These are phyloP conservation scores for Enteromius treurensis DNA, from an alignment of 2,797 vertebrate species.

Conservation along the genomic window DNA sequence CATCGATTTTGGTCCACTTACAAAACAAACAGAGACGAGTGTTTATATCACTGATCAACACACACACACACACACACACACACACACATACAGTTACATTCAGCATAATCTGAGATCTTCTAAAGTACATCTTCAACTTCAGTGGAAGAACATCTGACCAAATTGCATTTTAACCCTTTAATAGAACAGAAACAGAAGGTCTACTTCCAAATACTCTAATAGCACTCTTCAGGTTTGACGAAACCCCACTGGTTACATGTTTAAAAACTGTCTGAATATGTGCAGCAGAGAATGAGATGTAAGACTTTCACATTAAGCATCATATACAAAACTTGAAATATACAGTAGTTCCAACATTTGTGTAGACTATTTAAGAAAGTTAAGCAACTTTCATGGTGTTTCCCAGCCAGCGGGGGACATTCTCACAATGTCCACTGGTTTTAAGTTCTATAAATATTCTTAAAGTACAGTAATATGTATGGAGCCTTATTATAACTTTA, in stretches of 20 bases:
- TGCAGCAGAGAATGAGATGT: neutral
- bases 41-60: slow-evolving; percentile 40
- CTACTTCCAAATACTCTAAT: neutral
- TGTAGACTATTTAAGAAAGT: neutral
- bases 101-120: neutral
- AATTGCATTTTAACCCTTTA: neutral
- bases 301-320: neutral
- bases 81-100: neutral
- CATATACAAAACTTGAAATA: neutral
- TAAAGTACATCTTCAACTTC: neutral
- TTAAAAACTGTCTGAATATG: neutral
- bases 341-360: neutral
- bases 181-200: neutral
- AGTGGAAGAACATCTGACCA: neutral
- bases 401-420: no score
- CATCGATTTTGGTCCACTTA: slow-evolving; percentile 76
- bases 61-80: neutral
- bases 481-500: no score
- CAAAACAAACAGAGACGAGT: slow-evolving; percentile 69
- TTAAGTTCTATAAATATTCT: no score
- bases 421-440: no score
- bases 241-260: no score
- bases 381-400: neutral
- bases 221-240: neutral
- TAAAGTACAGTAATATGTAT: no score